Evolutionary conservation across 2,888 invertebrate genomes (phyloP).

Genomic region (Lagria hirta): DNA sequence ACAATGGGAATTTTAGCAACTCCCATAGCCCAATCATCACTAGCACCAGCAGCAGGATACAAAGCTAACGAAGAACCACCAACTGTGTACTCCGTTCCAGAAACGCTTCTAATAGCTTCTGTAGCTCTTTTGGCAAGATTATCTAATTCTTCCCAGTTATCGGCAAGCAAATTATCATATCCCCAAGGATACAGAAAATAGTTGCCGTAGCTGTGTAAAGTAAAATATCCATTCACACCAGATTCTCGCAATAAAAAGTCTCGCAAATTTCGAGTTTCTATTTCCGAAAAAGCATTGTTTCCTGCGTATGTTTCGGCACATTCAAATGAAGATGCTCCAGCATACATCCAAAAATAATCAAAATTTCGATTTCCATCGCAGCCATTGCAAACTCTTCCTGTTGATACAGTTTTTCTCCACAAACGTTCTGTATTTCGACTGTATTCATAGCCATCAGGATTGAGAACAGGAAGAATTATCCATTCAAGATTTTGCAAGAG

Average conservation of each 20-base stretch:
- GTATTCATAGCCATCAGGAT: constrained; percentile 73
- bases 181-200: constrained; percentile 72
- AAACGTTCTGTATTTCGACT: constrained; percentile 38
- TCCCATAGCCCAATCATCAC: constrained; percentile 67
- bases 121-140: constrained; percentile 53
- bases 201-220: constrained; percentile 74
- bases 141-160: constrained; percentile 54
- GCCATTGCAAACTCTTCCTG: constrained; percentile 60
- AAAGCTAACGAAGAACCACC: constrained; percentile 55
- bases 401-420: constrained; percentile 67
- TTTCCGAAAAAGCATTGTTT: constrained; percentile 54
- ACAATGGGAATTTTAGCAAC: constrained; percentile 59
- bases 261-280: constrained; percentile 61
- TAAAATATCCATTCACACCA: constrained; percentile 57
- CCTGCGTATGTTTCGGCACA: constrained; percentile 58
- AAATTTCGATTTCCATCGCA: constrained; percentile 78
- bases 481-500: constrained; percentile 66
- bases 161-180: constrained; percentile 58
- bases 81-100: constrained; percentile 55
- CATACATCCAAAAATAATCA: constrained; percentile 66
- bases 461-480: constrained; percentile 66
- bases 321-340: constrained; percentile 44
- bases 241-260: constrained; percentile 56
- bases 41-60: constrained; percentile 62
- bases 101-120: constrained; percentile 44